Conservation (phyloP, 2,797 vertebrate genomes). For the Ctenochaetus hawaiiensis region DNA sequence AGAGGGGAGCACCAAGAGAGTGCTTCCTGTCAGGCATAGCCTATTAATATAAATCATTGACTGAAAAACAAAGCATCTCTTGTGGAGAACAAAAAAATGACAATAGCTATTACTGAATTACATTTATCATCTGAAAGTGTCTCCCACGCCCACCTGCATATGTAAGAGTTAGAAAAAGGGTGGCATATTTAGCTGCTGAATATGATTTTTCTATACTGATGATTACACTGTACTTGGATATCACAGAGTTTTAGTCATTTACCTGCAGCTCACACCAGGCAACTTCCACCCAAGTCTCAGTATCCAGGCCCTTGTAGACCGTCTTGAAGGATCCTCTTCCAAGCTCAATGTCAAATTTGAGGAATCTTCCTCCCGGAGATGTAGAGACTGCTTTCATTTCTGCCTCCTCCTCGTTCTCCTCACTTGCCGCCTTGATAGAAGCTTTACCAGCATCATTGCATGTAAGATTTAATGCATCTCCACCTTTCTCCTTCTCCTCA, state of each 20-base stretch:
- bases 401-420: constrained; percentile 96
- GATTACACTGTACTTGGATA: neutral
- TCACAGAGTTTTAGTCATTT: constrained; percentile 45
- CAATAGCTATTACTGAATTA: neutral
- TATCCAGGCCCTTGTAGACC: constrained; percentile 98
- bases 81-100: neutral
- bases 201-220: neutral
- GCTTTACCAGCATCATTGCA: constrained; percentile 78
- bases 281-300: constrained; percentile 98
- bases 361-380: constrained; percentile 94
- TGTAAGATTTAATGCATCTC: constrained; percentile 68
- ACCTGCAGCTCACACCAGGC: constrained; percentile 99
- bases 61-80: neutral
- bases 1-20: constrained; percentile 8
- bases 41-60: constrained; percentile 6
- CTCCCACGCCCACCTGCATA: neutral
- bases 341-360: constrained; percentile 98
- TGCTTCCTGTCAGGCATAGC: constrained; percentile 33
- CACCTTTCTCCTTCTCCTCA: constrained; percentile 86
- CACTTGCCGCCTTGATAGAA: constrained; percentile 79
- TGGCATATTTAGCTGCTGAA: neutral
- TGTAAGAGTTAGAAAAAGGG: neutral
- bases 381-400: constrained; percentile 98
- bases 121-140: neutral
- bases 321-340: constrained; percentile 98